Conservation (phyloP, 2,797 vertebrate species). For the Onychomys leucogaster region DNA sequence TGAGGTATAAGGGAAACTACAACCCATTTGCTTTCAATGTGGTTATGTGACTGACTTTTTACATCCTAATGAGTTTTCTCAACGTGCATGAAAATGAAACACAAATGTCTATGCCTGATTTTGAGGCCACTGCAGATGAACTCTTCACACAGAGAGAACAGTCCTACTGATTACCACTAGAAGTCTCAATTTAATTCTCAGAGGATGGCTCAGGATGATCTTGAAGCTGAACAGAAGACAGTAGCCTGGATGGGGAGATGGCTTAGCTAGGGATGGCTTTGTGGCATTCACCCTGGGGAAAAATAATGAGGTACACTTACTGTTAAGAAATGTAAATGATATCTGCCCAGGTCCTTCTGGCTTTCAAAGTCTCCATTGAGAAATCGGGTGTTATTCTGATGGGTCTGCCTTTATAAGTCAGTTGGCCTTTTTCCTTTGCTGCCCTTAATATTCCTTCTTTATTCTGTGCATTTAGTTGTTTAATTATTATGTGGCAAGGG, state of each 20-base stretch:
- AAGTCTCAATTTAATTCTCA: neutral
- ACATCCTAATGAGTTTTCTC: constrained; percentile 23
- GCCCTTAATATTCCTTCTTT: too few relatives aligned
- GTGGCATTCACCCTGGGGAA: neutral
- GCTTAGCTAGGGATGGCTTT: neutral
- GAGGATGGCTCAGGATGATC: neutral
- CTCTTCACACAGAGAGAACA: neutral
- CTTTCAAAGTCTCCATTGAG: too few relatives aligned
- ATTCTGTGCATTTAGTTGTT: too few relatives aligned
- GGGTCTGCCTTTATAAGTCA: too few relatives aligned
- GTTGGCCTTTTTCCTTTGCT: too few relatives aligned
- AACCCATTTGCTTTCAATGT: constrained; percentile 32
- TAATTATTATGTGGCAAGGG: too few relatives aligned
- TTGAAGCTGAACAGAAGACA: neutral
- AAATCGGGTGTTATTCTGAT: too few relatives aligned
- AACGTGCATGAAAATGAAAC: constrained; percentile 18
- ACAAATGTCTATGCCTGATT: constrained; percentile 38
- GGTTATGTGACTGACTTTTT: neutral
- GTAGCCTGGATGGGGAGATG: neutral
- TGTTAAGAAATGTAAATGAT: constrained; percentile 9
- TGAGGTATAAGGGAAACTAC: constrained; percentile 40
- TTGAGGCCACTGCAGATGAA: constrained; percentile 25
- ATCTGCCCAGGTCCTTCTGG: too few relatives aligned
- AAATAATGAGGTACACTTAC: neutral
- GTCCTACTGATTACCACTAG: neutral